Evolutionary conservation across 1,140 invertebrate genomes (phyloP), one percentile per base, ranked within the genome.

Genomic region (Dreissena polymorpha): DNA sequence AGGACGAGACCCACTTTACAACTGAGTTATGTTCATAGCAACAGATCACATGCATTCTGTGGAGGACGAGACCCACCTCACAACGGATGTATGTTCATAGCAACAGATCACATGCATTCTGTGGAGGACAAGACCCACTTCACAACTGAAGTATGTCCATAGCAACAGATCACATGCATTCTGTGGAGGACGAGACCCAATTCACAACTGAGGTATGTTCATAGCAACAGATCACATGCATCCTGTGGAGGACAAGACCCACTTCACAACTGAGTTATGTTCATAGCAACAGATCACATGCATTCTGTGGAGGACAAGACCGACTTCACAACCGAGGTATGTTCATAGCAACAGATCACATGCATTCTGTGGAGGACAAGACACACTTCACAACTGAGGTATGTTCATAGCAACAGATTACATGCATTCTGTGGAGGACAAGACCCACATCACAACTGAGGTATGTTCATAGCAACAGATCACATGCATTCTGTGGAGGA

Each of bases 61-160:
- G 14, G 49, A 83, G 57, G 86, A 89, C 21, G 90, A 91, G 18
- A 75, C 83, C 12, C 77, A 87, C 14, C 50, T 90, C 0, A 90
- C 88, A n/a, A 49, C 86, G 18, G 94, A 94, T 90, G 94, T 94
- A 92, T 67, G 75, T 75, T n/a, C n/a, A n/a, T n/a, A n/a, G 92
- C 93, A 25, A 89, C 89, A 78, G 93, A 94, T 68, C 91, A 93
- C 87, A 92, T 93, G 90, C 78, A 93, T 29, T 91, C 87, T 84
- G 72, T 92, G 14, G 49, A 83, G 57, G 86, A 89, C 21, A 89
- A 91, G 18, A 75, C 83, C 12, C 77, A 87, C 14, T 55, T 90
- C 0, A 90, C 88, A n/a, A 49, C 86, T 23, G 94, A 94, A 90
- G 94, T 94, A 92, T 67, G 75, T 75, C 94, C 79, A 81, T 94